Conservation (phyloP, 2,113 vertebrate species). For the Peucedramus taeniatus region DNA sequence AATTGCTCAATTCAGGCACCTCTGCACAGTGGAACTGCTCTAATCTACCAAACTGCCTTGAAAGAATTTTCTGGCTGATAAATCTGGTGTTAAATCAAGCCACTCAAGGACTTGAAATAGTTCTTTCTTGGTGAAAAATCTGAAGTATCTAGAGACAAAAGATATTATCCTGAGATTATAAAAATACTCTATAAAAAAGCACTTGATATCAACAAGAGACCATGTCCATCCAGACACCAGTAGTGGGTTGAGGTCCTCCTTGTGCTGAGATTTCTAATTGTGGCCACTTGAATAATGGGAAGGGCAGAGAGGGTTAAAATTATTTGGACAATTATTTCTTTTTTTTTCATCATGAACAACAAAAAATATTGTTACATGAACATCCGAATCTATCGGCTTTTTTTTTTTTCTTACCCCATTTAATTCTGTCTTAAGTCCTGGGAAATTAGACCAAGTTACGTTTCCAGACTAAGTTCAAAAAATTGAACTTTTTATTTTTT, state of each 20-base stretch:
- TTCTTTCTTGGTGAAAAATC: not conserved
- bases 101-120: not conserved
- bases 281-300: not conserved
- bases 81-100: not conserved
- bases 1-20: not conserved
- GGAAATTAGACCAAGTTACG: not conserved
- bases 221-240: not conserved
- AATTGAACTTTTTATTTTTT: not conserved
- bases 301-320: not conserved
- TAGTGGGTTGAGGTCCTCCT: not conserved
- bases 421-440: not conserved
- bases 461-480: not conserved
- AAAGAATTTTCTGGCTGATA: not conserved
- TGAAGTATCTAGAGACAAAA: not conserved
- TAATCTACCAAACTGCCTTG: not conserved
- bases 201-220: not conserved
- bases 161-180: not conserved
- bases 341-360: not conserved
- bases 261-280: not conserved
- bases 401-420: not conserved
- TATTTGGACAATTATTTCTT: not conserved
- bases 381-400: accelerated
- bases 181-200: not conserved
- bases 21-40: not conserved
- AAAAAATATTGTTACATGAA: not conserved